Evolutionary conservation across 2,888 invertebrate genomes (phyloP), one percentile per base, ranked within the genome.

Genomic region (Horisme vitalbata): DNA sequence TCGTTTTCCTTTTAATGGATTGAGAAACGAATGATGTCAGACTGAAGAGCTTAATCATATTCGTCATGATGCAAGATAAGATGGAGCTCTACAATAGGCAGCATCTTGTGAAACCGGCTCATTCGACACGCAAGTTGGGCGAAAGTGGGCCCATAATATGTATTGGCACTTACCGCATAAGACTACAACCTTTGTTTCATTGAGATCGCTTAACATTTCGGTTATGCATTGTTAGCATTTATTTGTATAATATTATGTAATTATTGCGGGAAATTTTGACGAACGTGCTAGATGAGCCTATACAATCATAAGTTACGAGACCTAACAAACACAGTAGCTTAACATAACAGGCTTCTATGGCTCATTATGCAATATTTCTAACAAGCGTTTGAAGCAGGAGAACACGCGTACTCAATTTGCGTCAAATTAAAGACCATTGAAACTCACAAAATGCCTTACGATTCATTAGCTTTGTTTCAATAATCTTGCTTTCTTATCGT

Each of bases 1-100:
- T 39, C 27, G 39, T 24, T 46, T 50, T 52, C 30, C 27, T 52
- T 51, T 47, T 52, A 32, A 39, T 37, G 49, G 44, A 59, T 70
- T 68, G 55, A 70, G 70, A 59, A 71, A 68, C 60, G 52, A 64
- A 77, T 83, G 79, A 82, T 75, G 79, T 79, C 81, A 81, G 73
- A 72, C 68, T 69, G 73, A 83, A 70, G 78, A 83, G 75, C 75
- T 85, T 85, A 85, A 86, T 88, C 81, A 85, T 86, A 88, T 85
- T 80, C 83, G 73, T 61, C 63, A 72, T 87, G 79, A 80, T 75
- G 86, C 68, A 88, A 88, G 82, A 72, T 78, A 78, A 83, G 81
- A 79, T 81, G 83, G 73, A 77, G 78, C 77, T 71, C 79, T 84
- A 88, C 88, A 88, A 89, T 87, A 78, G 83, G 75, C 69, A 69